Conservation (phyloP, 2,888 invertebrate species). For the Belgica antarctica region DNA sequence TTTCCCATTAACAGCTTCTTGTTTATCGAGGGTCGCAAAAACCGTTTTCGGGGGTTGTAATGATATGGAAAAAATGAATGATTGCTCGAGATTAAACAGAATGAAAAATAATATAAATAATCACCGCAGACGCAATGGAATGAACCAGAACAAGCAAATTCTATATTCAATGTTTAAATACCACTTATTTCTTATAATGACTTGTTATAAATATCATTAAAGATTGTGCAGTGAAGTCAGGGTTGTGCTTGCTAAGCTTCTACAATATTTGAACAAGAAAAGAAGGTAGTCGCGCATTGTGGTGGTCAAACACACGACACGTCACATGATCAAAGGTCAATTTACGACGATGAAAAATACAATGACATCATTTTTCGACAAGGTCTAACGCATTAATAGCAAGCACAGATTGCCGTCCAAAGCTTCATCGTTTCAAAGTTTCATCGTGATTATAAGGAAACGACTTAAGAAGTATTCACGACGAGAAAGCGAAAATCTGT, state of each 20-base stretch:
- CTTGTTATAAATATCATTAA: conserved; percentile 29
- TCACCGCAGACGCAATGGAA: background rate
- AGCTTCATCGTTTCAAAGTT: too few species aligned
- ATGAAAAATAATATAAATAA: conserved; percentile 38
- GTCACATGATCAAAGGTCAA: background rate
- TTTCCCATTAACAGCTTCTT: background rate
- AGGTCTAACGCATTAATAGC: too few species aligned
- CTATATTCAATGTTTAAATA: conserved; percentile 29
- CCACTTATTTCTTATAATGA: conserved; percentile 36
- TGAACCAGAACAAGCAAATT: background rate
- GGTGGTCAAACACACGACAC: background rate
- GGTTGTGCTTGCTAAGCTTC: background rate
- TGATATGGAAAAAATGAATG: conserved; percentile 38
- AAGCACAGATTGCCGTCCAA: too few species aligned
- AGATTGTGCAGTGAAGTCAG: conserved; percentile 3
- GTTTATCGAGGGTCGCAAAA: background rate
- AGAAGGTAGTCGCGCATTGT: background rate
- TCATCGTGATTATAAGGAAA: too few species aligned
- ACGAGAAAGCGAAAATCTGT: conserved; percentile 9
- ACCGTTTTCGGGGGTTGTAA: background rate
- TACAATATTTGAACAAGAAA: background rate
- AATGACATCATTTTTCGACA: too few species aligned
- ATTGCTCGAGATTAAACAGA: conserved; percentile 33
- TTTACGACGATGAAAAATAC: background rate
- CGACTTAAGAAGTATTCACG: background rate